phyloP scores from a whole-genome alignment of 2,113 vertebrate species.

The Chloropsis hardwickii region DNA sequence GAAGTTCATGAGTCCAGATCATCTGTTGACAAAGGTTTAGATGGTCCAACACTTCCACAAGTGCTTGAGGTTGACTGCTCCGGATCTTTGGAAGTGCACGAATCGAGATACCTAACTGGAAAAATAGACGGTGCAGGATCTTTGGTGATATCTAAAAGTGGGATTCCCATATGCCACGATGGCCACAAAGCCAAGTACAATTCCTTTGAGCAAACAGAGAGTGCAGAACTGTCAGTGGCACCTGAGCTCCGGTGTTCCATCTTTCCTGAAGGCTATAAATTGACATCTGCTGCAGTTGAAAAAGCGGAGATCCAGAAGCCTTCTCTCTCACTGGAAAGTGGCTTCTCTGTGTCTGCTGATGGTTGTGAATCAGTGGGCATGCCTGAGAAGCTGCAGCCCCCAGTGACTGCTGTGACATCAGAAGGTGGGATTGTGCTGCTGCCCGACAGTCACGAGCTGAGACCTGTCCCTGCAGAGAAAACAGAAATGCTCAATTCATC shows the following conservation, averaged over 20 bases:
- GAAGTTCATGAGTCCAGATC: not conserved
- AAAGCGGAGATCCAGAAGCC: not conserved
- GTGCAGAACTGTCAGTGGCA: not conserved
- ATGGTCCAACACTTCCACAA: not conserved
- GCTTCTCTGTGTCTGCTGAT: conserved; percentile 32
- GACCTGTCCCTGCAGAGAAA: not conserved
- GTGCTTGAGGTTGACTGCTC: conserved; percentile 60
- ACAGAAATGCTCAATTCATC: conserved; percentile 30
- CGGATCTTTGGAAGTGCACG: conserved; percentile 44
- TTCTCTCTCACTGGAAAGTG: not conserved
- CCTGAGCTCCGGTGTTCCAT: conserved; percentile 33
- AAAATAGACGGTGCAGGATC: not conserved
- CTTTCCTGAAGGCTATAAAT: not conserved
- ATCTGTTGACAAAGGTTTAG: not conserved
- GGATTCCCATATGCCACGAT: conserved; percentile 26
- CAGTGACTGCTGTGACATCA: conserved; percentile 44
- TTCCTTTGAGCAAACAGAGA: conserved; percentile 9
- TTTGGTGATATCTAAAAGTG: not conserved
- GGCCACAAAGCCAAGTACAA: conserved; percentile 8
- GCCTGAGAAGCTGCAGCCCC: not conserved
- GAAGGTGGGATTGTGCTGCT: conserved; percentile 53
- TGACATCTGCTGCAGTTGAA: not conserved
- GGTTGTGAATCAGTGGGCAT: not conserved
- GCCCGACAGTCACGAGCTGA: not conserved
- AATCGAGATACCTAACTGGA: not conserved